Conservation (phyloP, 2,888 invertebrate genomes). For the Poecilus cupreus region DNA sequence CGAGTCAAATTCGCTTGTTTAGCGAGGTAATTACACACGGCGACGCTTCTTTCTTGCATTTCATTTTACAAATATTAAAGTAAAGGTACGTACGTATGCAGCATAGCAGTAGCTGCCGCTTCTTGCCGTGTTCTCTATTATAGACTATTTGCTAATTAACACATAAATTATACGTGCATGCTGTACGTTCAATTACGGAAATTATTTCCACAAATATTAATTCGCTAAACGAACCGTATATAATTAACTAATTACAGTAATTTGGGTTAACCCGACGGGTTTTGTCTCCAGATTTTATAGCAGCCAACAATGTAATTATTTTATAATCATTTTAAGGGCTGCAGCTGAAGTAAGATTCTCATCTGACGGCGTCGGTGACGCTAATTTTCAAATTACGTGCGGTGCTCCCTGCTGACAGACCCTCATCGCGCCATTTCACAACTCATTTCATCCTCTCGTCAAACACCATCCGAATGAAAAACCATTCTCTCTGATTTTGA, state of each 20-base stretch:
- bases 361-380: background rate
- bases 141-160: constrained; percentile 41
- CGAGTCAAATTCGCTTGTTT: background rate
- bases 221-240: constrained; percentile 49
- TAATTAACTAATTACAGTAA: constrained; percentile 54
- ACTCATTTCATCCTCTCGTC: no score
- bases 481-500: no score
- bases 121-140: background rate
- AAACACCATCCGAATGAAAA: no score
- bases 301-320: constrained; percentile 52
- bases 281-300: constrained; percentile 53
- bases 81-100: background rate
- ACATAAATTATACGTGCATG: constrained; percentile 48
- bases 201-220: constrained; percentile 57
- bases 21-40: no score
- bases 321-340: constrained; percentile 48
- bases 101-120: background rate
- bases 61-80: no score
- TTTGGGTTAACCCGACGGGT: constrained; percentile 43
- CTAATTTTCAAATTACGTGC: constrained; percentile 20
- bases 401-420: background rate
- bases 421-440: background rate
- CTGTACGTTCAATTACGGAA: constrained; percentile 46
- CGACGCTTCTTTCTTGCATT: no score
- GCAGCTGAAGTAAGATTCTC: constrained; percentile 11